These are phyloP conservation scores for Plagodis pulveraria DNA, from an alignment of 2,888 invertebrate species.

Conservation along the genomic window DNA sequence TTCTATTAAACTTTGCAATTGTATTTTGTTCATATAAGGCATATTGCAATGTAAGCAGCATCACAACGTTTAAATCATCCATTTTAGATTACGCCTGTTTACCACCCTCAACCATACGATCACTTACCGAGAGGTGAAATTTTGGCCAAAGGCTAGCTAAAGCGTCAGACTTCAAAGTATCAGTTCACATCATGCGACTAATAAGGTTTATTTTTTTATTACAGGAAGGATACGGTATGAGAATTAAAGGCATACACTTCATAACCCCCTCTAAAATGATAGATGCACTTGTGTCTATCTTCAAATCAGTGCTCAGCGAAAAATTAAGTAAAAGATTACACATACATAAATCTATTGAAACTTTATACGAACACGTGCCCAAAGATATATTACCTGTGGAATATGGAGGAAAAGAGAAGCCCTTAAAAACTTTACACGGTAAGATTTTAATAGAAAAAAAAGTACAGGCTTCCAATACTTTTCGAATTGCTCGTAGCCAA, in stretches of 20 bases:
- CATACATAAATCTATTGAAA: constrained; percentile 47
- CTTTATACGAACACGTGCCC: constrained; percentile 46
- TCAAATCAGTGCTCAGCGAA: constrained; percentile 55
- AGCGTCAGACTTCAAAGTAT: too few species aligned
- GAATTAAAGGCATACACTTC: constrained; percentile 58
- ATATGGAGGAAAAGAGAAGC: constrained; percentile 58
- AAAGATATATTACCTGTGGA: constrained; percentile 59
- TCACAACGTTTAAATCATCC: too few species aligned
- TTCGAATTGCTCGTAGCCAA: too few species aligned
- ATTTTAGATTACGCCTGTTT: too few species aligned
- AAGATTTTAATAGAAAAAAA: not conserved
- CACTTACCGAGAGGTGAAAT: too few species aligned
- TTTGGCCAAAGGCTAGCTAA: too few species aligned
- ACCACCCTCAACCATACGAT: too few species aligned
- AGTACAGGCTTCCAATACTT: too few species aligned
- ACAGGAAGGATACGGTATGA: constrained; percentile 64
- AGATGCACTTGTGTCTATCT: constrained; percentile 46
- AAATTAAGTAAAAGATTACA: constrained; percentile 55
- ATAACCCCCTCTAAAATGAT: constrained; percentile 55
- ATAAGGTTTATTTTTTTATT: constrained; percentile 30
- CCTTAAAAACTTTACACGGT: constrained; percentile 51
- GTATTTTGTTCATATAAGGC: too few species aligned
- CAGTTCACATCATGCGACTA: too few species aligned
- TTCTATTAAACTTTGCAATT: too few species aligned
- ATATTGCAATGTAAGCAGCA: too few species aligned